Percentiles rank a stretch among this genome's conserved stretches.
Conservation (phyloP, 2,797 vertebrate genomes). For the Harpagifer antarcticus region DNA sequence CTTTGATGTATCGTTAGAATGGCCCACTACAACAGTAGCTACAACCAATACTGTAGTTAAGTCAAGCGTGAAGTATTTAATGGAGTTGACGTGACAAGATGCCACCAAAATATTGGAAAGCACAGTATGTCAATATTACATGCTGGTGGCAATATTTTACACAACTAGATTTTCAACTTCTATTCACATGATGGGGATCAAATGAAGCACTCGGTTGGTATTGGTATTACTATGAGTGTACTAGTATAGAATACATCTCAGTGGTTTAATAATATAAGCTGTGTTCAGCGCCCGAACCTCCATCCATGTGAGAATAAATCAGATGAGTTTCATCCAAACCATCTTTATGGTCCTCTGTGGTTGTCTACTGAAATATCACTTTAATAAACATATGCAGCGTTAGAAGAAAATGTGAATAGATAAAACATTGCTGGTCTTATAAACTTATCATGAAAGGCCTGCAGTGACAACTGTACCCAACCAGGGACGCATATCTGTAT, state of each 20-base stretch:
- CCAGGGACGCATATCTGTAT: constrained; percentile 39
- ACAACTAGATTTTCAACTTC: no score
- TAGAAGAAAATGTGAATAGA: constrained; percentile 52
- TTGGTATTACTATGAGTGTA: no score
- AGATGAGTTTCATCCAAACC: constrained; percentile 40
- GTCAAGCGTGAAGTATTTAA: no score
- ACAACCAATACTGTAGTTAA: no score
- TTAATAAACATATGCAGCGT: constrained; percentile 56
- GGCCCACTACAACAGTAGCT: no score
- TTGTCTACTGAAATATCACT: constrained; percentile 55
- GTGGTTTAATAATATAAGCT: constrained; percentile 18
- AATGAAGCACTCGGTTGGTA: no score
- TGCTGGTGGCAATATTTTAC: no score
- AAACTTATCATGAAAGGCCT: constrained; percentile 60
- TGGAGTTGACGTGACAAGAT: no score
- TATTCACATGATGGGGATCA: no score
- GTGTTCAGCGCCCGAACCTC: constrained; percentile 14
- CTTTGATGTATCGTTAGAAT: no score
- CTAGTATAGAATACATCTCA: neutral
- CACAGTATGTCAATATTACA: no score
- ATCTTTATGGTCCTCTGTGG: constrained; percentile 37
- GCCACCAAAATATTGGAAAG: no score
- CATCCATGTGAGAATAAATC: constrained; percentile 46
- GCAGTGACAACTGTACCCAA: constrained; percentile 54
- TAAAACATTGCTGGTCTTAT: constrained; percentile 54